These are phyloP conservation scores for Porites australiensis DNA, from an alignment of 64 coral and sea anemone species.

Conservation along the genomic window DNA sequence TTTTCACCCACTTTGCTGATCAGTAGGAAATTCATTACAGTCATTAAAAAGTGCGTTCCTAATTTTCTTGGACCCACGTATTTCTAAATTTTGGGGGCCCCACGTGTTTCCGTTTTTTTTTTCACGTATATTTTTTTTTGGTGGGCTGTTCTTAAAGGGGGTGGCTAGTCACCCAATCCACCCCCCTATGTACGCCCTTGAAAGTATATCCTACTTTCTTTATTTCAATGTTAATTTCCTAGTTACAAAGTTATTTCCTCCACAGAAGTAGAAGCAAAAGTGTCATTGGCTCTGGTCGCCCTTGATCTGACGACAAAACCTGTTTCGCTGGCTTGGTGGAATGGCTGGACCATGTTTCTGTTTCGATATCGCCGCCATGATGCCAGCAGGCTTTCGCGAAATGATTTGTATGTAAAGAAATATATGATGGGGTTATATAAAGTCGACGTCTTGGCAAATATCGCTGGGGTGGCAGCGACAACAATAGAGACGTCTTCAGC, in stretches of 20 bases:
- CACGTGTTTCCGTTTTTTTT: not conserved
- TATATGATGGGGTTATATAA: conserved; percentile 81
- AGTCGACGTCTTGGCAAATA: conserved; percentile 67
- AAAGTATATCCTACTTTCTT: not conserved
- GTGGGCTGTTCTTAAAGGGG: too few relatives aligned
- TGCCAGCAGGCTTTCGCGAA: conserved; percentile 50
- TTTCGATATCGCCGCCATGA: conserved; percentile 18
- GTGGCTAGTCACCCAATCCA: too few relatives aligned
- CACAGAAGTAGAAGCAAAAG: not conserved
- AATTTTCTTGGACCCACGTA: too few relatives aligned
- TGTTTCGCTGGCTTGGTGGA: not conserved
- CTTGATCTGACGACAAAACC: not conserved
- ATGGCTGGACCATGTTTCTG: not conserved
- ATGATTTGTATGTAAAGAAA: conserved; percentile 78
- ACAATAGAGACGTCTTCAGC: not conserved
- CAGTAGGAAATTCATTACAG: too few relatives aligned
- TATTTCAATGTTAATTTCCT: too few relatives aligned
- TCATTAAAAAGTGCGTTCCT: too few relatives aligned
- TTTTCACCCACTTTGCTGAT: too few relatives aligned
- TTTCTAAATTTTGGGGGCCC: too few relatives aligned
- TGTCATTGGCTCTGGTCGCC: not conserved
- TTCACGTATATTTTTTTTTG: too few relatives aligned
- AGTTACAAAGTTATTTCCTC: not conserved
- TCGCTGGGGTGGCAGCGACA: conserved; percentile 19
- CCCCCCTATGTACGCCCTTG: too few relatives aligned